Evolutionary conservation across 2,113 vertebrate species (phyloP), one percentile per base, ranked within the genome.

Genomic region (Drymodes brunneopygia): DNA sequence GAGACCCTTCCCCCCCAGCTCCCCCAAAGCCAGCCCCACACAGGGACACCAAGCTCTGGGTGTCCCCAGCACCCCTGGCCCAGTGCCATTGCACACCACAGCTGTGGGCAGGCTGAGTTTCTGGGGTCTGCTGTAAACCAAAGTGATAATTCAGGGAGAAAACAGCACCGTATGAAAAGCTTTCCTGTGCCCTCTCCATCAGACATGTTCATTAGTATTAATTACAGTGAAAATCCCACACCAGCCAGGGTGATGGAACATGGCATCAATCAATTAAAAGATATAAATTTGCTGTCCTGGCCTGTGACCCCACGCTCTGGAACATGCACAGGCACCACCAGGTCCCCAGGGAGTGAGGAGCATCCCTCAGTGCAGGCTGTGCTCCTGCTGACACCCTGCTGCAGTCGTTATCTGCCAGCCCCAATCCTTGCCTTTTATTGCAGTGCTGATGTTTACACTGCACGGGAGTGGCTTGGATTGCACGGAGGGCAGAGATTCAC

Each of bases 51-150:
- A 1, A 48, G 25, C 29, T 74, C 40, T 4, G 8, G 10, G 9
- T 4, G 20, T 19, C 81, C n/a, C 50, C 86, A 6, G 38, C 81
- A 38, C 27, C 57, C 45, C 25, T 0, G 5, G 48, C 60, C n/a
- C 45, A 2, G 36, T 14, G 3, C 58, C 13, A 0, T 5, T 7
- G 22, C 67, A 8, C 45, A 23, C 3, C 75, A 12, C 54, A 20
- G 58, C 9, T 22, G 21, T 0, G 3, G 75, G 56, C 54, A 33
- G 60, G 31, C 4, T 7, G 17, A 28, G 65, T 1, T 33, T 20
- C 2, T 2, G 29, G 35, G 17, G 7, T 22, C 50, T 36, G 20
- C 11, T 22, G 38, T 11, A 8, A 53, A 45, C 2, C 7, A 31
- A 56, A 65, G 27, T 1, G 2, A 7, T 2, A 10, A 60, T 1